These are phyloP conservation scores for Cetoscarus ocellatus DNA, from an alignment of 2,797 vertebrate species.

Conservation along the genomic window DNA sequence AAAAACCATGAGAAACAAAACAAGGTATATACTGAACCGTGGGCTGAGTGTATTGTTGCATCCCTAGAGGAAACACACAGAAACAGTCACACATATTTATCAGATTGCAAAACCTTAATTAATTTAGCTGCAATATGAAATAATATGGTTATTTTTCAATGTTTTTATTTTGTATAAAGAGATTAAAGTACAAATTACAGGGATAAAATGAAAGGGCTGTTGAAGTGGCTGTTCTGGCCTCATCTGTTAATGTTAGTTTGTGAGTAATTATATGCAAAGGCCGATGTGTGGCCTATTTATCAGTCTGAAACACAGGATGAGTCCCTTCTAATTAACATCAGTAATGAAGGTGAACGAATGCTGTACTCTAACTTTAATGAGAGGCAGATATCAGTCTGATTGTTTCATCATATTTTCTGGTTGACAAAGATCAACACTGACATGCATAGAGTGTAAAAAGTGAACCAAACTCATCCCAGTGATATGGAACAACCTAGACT, in stretches of 20 bases:
- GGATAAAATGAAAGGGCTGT: constrained; percentile 44
- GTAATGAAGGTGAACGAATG: constrained; percentile 2
- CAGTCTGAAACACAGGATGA: neutral
- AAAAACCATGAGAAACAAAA: too few relatives aligned
- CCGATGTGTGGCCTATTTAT: neutral
- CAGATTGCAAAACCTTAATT: constrained; percentile 25
- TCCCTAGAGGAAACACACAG: too few relatives aligned
- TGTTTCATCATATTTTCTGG: constrained; percentile 6
- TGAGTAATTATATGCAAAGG: constrained; percentile 27
- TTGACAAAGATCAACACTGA: too few relatives aligned
- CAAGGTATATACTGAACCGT: too few relatives aligned
- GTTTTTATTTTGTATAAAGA: constrained; percentile 32
- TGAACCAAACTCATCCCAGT: neutral
- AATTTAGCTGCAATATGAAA: constrained; percentile 25
- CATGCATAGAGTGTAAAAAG: neutral
- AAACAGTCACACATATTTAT: constrained; percentile 19
- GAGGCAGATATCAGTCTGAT: neutral
- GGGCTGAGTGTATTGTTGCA: too few relatives aligned
- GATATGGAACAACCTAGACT: neutral
- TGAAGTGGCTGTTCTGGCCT: constrained; percentile 25
- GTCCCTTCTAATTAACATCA: neutral
- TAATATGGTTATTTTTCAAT: constrained; percentile 47
- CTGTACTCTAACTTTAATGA: neutral
- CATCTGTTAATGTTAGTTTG: constrained; percentile 45
- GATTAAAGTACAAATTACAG: constrained; percentile 34